phyloP scores from a whole-genome alignment of 2,113 vertebrate species.

The Thamnaconus septentrionalis region DNA sequence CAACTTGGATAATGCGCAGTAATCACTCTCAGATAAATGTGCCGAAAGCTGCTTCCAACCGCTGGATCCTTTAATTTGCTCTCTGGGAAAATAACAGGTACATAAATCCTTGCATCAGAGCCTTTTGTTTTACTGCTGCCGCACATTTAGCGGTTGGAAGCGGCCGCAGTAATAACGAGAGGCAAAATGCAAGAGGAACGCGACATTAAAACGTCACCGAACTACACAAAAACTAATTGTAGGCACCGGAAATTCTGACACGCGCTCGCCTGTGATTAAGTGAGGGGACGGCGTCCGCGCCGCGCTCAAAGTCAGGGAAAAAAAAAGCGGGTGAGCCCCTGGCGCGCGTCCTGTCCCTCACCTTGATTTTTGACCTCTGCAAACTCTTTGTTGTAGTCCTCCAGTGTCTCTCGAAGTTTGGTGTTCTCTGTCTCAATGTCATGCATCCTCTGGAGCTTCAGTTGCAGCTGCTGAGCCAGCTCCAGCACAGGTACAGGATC shows the following conservation, averaged over 20 bases:
- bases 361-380: conserved; percentile 98
- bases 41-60: too few species aligned
- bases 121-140: background rate
- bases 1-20: background rate
- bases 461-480: conserved; percentile 94
- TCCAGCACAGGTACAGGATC: conserved; percentile 95
- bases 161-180: background rate
- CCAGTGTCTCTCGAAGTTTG: conserved; percentile 96
- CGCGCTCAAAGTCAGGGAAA: conserved; percentile 19
- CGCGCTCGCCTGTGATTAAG: conserved; percentile 15
- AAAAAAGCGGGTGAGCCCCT: background rate
- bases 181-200: background rate
- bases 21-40: background rate
- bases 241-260: background rate
- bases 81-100: background rate
- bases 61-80: background rate
- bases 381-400: conserved; percentile 99
- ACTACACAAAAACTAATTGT: background rate
- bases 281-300: background rate
- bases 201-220: background rate
- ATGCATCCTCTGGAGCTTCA: conserved; percentile 97
- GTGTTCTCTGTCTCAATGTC: conserved; percentile 98
- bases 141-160: background rate
- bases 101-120: background rate
- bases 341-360: conserved; percentile 58